These are phyloP conservation scores for Colius striatus DNA, from an alignment of 2,113 vertebrate species.

Conservation along the genomic window DNA sequence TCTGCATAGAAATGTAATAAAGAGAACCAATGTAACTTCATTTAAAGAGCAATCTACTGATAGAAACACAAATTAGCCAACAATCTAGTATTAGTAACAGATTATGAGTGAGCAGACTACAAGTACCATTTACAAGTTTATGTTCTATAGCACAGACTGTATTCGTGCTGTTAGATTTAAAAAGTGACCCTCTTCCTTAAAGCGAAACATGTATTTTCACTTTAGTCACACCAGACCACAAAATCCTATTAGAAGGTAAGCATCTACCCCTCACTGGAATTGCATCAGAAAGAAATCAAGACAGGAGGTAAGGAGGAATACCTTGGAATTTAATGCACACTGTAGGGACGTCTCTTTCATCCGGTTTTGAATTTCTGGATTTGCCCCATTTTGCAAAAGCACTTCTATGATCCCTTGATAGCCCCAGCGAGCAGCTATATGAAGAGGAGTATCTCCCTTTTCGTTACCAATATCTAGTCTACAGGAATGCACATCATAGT, in stretches of 20 bases:
- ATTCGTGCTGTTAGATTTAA: not conserved
- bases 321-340: constrained; percentile 95
- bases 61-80: not conserved
- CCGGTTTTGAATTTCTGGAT: constrained; percentile 81
- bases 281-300: not conserved
- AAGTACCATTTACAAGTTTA: not conserved
- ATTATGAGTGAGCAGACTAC: not conserved
- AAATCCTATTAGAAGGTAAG: not conserved
- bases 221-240: not conserved
- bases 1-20: constrained; percentile 71
- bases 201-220: not conserved
- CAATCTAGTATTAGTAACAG: not conserved
- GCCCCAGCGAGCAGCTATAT: constrained; percentile 94
- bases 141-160: not conserved
- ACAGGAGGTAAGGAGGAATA: constrained; percentile 39
- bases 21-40: not conserved
- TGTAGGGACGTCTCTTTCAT: constrained; percentile 86
- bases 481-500: constrained; percentile 89
- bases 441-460: constrained; percentile 92
- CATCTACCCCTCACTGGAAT: not conserved
- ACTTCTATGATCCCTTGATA: constrained; percentile 93
- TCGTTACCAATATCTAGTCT: constrained; percentile 90
- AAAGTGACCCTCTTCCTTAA: not conserved
- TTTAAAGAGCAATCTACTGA: not conserved
- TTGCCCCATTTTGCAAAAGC: constrained; percentile 91